Evolutionary conservation across 1,140 invertebrate genomes (phyloP), one percentile per base, ranked within the genome.

Genomic region (Brachionus rotundiformis): DNA sequence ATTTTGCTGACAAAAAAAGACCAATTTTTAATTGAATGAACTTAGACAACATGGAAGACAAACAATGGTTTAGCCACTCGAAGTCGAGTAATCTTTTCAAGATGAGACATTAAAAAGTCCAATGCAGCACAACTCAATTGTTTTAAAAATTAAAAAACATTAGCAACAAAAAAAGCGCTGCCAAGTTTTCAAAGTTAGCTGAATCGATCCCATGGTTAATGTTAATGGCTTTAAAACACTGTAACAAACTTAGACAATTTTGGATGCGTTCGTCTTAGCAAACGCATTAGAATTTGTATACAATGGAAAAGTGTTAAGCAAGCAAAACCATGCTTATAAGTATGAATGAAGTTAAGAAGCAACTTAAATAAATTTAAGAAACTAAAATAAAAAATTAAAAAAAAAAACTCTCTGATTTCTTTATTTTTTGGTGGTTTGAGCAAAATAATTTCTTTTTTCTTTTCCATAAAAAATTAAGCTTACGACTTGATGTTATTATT

Each of bases 271-370:
- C 47, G 19, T 39, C 36, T 39, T 39, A 39, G 36, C 36, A 39
- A 39, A 39, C 36, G 13, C 1, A 39, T 39, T 39, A 54, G 23
- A 19, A 54, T 16, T 54, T 54, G 47, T 19, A 54, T 19, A 54
- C 47, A 54, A 54, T 54, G 47, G 19, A 54, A 25, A 54, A 54
- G 23, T 54, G 19, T 63, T 63, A 63, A 63, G 29, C 29, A 63
- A 23, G 23, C 25, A 63, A 63, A 63, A 63, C 61, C 61, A 63
- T 63, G 61, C 61, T 63, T 63, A 63, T 63, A 63, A 29, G 25
- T 63, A 63, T n/a, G 10, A 29, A 63, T 63, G 61, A 63, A 63
- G 61, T 63, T 16, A 63, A 63, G 61, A 63, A 63, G 61, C 61
- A 63, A 63, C 61, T 63, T 29, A 63, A 63, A 63, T 63, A 63